These are phyloP conservation scores for Spizaetus ornatus DNA, from an alignment of 2,113 vertebrate species.

Conservation along the genomic window DNA sequence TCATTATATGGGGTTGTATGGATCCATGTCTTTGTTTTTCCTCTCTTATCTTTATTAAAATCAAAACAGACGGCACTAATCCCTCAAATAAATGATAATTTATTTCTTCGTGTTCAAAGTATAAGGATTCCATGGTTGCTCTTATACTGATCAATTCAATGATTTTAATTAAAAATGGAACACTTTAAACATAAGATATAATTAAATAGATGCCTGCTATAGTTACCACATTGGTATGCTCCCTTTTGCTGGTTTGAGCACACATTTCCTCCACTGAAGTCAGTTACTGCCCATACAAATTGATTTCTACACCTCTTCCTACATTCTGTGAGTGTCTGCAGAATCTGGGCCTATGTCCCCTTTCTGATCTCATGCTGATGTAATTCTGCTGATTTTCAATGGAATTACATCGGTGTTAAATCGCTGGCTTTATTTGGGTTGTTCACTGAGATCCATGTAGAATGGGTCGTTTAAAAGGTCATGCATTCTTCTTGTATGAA, in stretches of 20 bases:
- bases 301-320: slow-evolving; percentile 42
- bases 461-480: slow-evolving; percentile 4
- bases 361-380: slow-evolving; percentile 38
- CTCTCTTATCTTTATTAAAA: slow-evolving; percentile 74
- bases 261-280: slow-evolving; percentile 1
- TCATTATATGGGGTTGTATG: slow-evolving; percentile 43
- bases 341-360: slow-evolving; percentile 22
- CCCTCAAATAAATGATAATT: slow-evolving; percentile 66
- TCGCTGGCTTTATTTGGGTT: background rate
- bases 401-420: slow-evolving; percentile 20
- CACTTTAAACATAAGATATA: slow-evolving; percentile 46
- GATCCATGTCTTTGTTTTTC: slow-evolving; percentile 61
- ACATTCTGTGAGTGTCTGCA: slow-evolving; percentile 12
- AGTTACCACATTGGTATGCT: slow-evolving; percentile 24
- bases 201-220: slow-evolving; percentile 62
- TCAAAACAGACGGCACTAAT: slow-evolving; percentile 69
- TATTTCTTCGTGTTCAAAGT: slow-evolving; percentile 68
- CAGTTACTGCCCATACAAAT: slow-evolving; percentile 20
- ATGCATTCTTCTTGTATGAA: slow-evolving; percentile 10
- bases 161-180: slow-evolving; percentile 76
- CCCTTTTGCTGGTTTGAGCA: background rate
- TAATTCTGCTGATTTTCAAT: slow-evolving; percentile 42
- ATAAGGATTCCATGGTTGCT: slow-evolving; percentile 47
- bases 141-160: slow-evolving; percentile 65
- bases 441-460: background rate